Evolutionary conservation across 2,113 vertebrate species (phyloP), one percentile per base, ranked within the genome.

Genomic region (Zapornia atra): DNA sequence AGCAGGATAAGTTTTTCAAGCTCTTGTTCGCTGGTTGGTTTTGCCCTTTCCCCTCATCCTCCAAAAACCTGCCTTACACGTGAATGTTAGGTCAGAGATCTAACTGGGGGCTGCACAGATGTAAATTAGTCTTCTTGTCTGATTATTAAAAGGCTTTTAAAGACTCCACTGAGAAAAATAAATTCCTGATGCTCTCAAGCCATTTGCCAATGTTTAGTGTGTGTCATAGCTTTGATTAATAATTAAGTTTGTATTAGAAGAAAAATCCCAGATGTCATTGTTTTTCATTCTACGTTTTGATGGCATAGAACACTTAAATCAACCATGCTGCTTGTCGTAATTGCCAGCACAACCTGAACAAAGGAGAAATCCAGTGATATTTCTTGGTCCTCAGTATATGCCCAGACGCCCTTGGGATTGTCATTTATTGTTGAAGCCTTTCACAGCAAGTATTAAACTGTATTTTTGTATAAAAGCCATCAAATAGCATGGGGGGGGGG

Each of bases 111-210:
- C 28, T 89, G 36, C n/a, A 20, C 4, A 68, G 57, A 82, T 85
- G 31, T 82, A 93, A 82, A 69, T 84, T 71, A 87, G 34, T 72
- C 26, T 70, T 82, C 44, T 69, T 14, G 1, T 79, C 33, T 82
- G 64, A 60, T 87, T 86, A 90, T 94, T 94, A 75, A 86, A 96
- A 94, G 77, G 60, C 34, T 95, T 95, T 53, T 87, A 94, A 95
- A 90, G 46, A 56, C 77, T 82, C 66, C 79, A 89, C 53, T 42
- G 82, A 92, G 88, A 94, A 94, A 92, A 94, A 92, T 42, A 61
- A 89, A 86, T 81, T 94, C 66, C 53, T 91, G 57, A 46, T 94
- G 71, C 91, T 87, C 60, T 96, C 1, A 0, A 97, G 70, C 77
- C 59, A 68, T 50, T 94, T 97, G 88, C 92, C 88, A 93, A 69